Evolutionary conservation across 2,888 invertebrate species (phyloP), one percentile per base, ranked within the genome.

Genomic region (Graphium colonna): DNA sequence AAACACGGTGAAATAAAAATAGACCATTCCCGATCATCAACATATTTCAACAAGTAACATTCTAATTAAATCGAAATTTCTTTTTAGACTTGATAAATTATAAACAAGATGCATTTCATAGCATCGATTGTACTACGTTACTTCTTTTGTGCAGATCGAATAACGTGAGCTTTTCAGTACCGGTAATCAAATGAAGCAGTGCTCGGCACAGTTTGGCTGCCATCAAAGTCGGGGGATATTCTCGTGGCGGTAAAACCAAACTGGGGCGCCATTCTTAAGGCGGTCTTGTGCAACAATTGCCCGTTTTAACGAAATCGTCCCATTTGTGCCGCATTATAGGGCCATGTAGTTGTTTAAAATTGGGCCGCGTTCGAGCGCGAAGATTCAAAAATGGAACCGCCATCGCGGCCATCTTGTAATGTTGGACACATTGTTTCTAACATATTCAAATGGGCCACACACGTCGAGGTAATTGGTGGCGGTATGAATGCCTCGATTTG

Each of bases 401-500:
- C n/a, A n/a, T n/a, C n/a, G 49, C 43, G 48, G 43, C 42, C 18
- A 53, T 64, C 63, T 58, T 57, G 56, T 55, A 60, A 63, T 60
- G 58, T 61, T 13, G 60, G 55, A 60, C 55, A 50, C 62, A 57
- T 61, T 50, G 59, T 51, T 56, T 45, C 46, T 41, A 56, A 54
- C 48, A 46, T 51, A 55, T 58, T 60, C 56, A 62, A 69, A 64
- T 62, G 52, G 64, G 52, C 54, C 59, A 59, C 52, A 52, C 55
- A 60, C 59, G 38, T 56, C 56, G 56, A 54, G 60, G 62, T 65
- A 66, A 66, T 68, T 64, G 67, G 49, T 58, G n/a, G 12, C 58
- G 58, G 56, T 55, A 59, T 58, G 49, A 65, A 65, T 59, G 55
- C 55, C 63, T 63, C 62, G 63, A 67, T 58, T 58, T 52, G 41